These are phyloP conservation scores for Ophioninae sp. DNA, from an alignment of 2,888 invertebrate species.

Conservation along the genomic window DNA sequence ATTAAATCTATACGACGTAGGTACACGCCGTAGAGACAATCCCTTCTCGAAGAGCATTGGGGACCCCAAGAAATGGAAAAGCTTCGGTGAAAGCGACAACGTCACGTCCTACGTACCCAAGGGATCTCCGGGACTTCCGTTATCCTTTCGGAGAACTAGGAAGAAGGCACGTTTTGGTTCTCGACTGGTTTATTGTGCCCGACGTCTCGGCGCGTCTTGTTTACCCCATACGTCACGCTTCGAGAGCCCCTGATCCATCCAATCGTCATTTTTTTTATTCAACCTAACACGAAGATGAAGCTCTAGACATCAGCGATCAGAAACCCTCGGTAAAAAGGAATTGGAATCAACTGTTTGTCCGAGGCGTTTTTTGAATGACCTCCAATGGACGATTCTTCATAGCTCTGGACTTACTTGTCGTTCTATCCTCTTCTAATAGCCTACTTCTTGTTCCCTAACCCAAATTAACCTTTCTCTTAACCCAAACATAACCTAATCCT, in stretches of 20 bases:
- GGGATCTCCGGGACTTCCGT: constrained; percentile 52
- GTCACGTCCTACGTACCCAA: constrained; percentile 67
- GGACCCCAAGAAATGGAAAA: constrained; percentile 52
- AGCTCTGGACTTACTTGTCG: no score
- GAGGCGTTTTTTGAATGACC: no score
- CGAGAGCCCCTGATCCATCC: constrained; percentile 23
- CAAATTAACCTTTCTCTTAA: no score
- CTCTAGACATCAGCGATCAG: no score
- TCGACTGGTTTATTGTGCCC: constrained; percentile 32
- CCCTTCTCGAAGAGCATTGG: constrained; percentile 37
- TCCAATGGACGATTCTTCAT: no score
- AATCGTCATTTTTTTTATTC: constrained; percentile 7
- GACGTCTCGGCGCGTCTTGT: constrained; percentile 39
- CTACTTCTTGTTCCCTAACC: no score
- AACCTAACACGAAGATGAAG: constrained; percentile 2
- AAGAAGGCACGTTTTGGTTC: constrained; percentile 55
- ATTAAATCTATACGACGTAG: constrained; percentile 41
- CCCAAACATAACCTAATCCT: no score
- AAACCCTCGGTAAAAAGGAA: no score
- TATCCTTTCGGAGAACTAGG: constrained; percentile 39
- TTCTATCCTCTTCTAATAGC: no score
- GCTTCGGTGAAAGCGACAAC: constrained; percentile 68
- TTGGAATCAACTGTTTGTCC: no score
- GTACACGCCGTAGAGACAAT: constrained; percentile 48
- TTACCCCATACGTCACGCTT: constrained; percentile 48